Conservation (phyloP, 2,888 invertebrate species). For the Brachypterus glaber region DNA sequence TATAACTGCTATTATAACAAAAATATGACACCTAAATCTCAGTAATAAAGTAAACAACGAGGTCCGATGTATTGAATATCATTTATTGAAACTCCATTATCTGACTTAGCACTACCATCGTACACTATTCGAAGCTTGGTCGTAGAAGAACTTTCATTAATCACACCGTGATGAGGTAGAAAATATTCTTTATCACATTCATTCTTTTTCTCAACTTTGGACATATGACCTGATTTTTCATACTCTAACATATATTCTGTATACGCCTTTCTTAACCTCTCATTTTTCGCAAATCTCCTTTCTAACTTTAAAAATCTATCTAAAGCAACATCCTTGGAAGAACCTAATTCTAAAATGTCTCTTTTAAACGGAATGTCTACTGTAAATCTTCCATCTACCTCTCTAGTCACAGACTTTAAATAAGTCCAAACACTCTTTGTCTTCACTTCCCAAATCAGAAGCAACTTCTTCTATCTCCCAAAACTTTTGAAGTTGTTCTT, state of each 20-base stretch:
- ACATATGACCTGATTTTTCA: background rate
- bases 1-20: slow-evolving; percentile 17
- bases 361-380: background rate
- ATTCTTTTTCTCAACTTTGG: background rate
- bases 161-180: background rate
- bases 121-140: background rate
- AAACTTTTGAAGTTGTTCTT: slow-evolving; percentile 1
- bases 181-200: no score
- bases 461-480: background rate
- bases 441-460: no score
- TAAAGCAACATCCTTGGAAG: background rate
- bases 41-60: slow-evolving; percentile 14
- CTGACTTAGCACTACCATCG: background rate
- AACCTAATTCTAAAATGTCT: background rate
- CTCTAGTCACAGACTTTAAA: background rate
- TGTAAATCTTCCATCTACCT: background rate
- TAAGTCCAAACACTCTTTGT: background rate
- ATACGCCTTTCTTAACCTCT: background rate
- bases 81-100: background rate
- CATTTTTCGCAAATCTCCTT: background rate
- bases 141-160: background rate
- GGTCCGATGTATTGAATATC: background rate
- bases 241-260: background rate
- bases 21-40: slow-evolving; percentile 14
- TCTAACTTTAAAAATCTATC: background rate